Evolutionary conservation across 2,888 invertebrate species (phyloP), one percentile per base, ranked within the genome.

Genomic region (Tinea trinotella): DNA sequence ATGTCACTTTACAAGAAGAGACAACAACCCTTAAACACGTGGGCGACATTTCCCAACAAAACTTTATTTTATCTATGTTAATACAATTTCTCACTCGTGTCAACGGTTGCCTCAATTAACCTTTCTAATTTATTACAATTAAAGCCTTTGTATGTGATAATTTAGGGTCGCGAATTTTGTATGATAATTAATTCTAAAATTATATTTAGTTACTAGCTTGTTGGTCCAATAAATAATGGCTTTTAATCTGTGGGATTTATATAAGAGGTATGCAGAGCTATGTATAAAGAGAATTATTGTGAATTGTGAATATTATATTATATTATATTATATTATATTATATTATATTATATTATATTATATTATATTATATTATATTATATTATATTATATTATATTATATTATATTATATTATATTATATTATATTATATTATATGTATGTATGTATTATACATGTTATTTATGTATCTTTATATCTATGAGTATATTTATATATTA

Each of bases 31-130:
- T 30, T 10, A 30, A 30, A 22, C 30, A 30, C 22, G 30, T 30
- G 30, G 30, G 30, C 30, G 30, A 12, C 7, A 40, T 40, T 12
- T 13, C 40, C 40, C 40, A 40, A 7, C 30, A 40, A 40, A 40
- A 40, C 40, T 40, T 40, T 40, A 40, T 40, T 40, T 40, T 40
- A 40, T 40, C 40, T 40, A 40, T 40, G 40, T 40, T 3, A 40
- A 40, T 40, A 40, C 30, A 40, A 15, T 12, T 40, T 40, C 40
- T 4, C 7, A 40, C 40, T n/a, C 40, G n/a, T 40, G 40, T 40
- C 40, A 40, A 2, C 40, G 13, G 40, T 40, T 40, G 13, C 40
- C 40, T 12, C 6, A 40, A 40, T 40, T 40, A 40, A 40, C 15
- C 12, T 40, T 30, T 40, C 7, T 15, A 40, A 40, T 40, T 40